A percentile compares a stretch with the other conserved stretches of the same genome.
phyloP scores from a whole-genome alignment of 2,113 vertebrate genomes.

The Galeopterus variegatus region DNA sequence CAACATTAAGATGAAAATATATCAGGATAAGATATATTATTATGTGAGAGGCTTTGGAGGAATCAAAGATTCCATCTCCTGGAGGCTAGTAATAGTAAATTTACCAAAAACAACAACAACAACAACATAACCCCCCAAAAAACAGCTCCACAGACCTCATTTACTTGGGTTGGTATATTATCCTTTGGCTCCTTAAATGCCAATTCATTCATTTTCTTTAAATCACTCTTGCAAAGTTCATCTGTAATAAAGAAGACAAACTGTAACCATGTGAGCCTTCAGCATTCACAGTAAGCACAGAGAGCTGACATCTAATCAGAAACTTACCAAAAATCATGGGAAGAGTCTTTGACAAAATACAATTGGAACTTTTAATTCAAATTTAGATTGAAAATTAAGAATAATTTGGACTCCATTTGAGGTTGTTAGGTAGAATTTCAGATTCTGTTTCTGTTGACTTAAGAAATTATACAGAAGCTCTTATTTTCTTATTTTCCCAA shows the following conservation, averaged over 20 bases:
- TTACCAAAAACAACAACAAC: neutral
- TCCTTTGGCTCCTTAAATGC: neutral
- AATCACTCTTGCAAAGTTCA: neutral
- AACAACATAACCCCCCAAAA: too few relatives aligned
- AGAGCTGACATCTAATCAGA: neutral
- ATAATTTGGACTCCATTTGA: neutral
- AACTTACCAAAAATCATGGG: neutral
- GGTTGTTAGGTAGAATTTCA: neutral
- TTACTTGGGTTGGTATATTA: too few relatives aligned
- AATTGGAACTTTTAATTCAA: conserved; percentile 27
- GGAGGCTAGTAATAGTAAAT: neutral
- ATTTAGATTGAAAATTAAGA: neutral
- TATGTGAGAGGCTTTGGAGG: neutral
- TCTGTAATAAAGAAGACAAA: neutral
- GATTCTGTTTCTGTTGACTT: neutral
- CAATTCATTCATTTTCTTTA: neutral
- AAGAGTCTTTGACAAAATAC: neutral
- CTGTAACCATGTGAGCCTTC: neutral
- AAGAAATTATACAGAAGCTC: neutral
- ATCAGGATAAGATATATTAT: neutral
- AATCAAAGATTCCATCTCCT: neutral
- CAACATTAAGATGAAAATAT: neutral
- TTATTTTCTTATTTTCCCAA: conserved; percentile 31
- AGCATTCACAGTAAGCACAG: neutral
- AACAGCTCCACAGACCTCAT: neutral